Evolutionary conservation across 2,888 invertebrate genomes (phyloP), one percentile per base, ranked within the genome.

Genomic region (Agrotis segetum): DNA sequence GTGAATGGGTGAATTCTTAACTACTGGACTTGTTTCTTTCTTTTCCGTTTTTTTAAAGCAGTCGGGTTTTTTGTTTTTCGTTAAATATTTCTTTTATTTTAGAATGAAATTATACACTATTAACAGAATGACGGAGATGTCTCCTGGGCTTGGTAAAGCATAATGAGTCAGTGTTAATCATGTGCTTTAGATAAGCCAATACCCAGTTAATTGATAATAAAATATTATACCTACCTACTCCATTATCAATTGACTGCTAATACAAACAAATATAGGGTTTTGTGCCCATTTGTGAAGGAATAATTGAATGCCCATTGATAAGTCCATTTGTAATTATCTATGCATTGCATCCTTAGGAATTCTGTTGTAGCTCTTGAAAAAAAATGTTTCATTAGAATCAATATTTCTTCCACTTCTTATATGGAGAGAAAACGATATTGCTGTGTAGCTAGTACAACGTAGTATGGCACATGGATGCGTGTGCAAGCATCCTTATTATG

Each of bases 91-190:
- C n/a, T n/a, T n/a, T n/a, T n/a, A n/a, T 34, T 47, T 69, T 21
- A 49, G 6, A n/a, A 44, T 53, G 13, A 44, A 46, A 34, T 14
- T 44, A 13, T 44, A 58, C 67, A 56, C 55, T 19, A n/a, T 40
- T 46, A 55, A 46, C 1, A 47, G 61, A 75, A 71, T 77, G 67
- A 70, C 56, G 52, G 62, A 78, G 74, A 74, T 77, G 58, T 86
- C 68, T 71, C 70, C 74, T 67, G 71, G 68, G 46, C 6, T 56
- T 58, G 50, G 50, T 66, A 67, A 72, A 76, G 74, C 67, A 85
- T 84, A 85, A 83, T 90, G 89, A 90, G 77, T 90, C 89, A 91
- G 70, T 83, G 82, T 85, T 82, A 81, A 86, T 88, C 77, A 68
- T 82, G 72, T 79, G 79, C 83, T 82, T 81, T 71, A 90, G 88